Evolutionary conservation across 2,797 vertebrate species (phyloP).

Genomic region (Notoglanidium macrostoma): DNA sequence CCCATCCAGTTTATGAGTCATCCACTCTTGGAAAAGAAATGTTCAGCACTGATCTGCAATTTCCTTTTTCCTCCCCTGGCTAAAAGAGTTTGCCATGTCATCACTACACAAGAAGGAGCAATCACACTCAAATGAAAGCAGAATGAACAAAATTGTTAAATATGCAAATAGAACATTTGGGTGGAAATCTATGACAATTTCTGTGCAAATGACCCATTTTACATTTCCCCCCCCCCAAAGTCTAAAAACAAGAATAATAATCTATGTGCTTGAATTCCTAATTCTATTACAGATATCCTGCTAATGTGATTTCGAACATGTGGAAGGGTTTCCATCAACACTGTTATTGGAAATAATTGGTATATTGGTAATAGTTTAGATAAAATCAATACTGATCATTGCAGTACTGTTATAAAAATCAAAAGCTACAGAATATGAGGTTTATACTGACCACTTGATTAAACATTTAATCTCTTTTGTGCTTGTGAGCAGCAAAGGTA

Average conservation of each 20-base stretch:
- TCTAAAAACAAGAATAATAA: neutral
- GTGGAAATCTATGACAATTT: neutral
- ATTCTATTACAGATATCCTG: neutral
- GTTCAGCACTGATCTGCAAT: neutral
- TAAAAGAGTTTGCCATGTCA: neutral
- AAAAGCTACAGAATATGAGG: neutral
- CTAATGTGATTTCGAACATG: neutral
- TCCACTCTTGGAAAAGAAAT: neutral
- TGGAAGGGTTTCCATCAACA: neutral
- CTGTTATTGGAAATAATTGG: neutral
- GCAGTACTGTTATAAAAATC: neutral
- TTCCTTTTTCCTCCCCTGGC: neutral
- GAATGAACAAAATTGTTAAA: neutral
- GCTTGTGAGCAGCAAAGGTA: neutral
- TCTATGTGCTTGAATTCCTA: neutral
- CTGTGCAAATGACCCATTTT: neutral
- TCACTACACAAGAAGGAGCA: neutral
- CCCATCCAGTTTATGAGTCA: slow-evolving; percentile 19
- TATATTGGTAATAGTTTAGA: neutral
- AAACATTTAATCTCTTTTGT: neutral
- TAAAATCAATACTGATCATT: neutral
- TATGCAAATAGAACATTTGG: neutral
- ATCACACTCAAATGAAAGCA: neutral
- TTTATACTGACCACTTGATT: neutral
- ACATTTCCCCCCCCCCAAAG: neutral